Conservation (phyloP, 2,113 vertebrate genomes). For the Paradisaea rubra region DNA sequence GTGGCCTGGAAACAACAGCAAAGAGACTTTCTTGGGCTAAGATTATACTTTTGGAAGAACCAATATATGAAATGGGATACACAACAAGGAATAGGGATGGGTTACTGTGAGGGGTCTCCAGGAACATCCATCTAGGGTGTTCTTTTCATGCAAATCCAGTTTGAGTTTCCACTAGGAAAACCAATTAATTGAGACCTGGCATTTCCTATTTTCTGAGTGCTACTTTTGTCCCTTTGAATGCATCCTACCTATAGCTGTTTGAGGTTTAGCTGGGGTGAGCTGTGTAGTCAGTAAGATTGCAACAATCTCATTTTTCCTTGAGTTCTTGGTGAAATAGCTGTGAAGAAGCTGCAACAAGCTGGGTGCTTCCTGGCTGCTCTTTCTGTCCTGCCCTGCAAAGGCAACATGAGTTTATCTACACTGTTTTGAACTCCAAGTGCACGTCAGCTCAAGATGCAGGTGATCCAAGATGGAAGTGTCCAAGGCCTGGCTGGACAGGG, state of each 20-base stretch:
- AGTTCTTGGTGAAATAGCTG: not conserved
- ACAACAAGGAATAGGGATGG: not conserved
- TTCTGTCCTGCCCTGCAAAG: not conserved
- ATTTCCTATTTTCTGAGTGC: not conserved
- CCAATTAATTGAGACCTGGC: not conserved
- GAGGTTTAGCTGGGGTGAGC: not conserved
- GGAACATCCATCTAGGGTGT: not conserved
- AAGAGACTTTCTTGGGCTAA: not conserved
- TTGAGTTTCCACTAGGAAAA: not conserved
- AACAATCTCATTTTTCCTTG: not conserved
- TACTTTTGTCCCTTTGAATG: not conserved
- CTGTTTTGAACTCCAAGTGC: not conserved
- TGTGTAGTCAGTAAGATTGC: not conserved
- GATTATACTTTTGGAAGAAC: not conserved
- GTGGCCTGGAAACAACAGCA: not conserved
- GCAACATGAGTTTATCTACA: not conserved
- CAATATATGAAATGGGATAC: not conserved
- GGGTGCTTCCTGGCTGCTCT: not conserved
- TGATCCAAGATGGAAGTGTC: not conserved
- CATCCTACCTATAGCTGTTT: not conserved
- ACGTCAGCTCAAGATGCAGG: not conserved
- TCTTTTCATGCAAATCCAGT: not conserved
- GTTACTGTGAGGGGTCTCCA: not conserved
- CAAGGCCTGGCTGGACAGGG: not conserved
- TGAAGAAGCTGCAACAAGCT: not conserved